Percentiles rank a stretch among this genome's conserved stretches.
Evolutionary conservation across 2,888 invertebrate species (phyloP).

Genomic region (Sericinus montela): DNA sequence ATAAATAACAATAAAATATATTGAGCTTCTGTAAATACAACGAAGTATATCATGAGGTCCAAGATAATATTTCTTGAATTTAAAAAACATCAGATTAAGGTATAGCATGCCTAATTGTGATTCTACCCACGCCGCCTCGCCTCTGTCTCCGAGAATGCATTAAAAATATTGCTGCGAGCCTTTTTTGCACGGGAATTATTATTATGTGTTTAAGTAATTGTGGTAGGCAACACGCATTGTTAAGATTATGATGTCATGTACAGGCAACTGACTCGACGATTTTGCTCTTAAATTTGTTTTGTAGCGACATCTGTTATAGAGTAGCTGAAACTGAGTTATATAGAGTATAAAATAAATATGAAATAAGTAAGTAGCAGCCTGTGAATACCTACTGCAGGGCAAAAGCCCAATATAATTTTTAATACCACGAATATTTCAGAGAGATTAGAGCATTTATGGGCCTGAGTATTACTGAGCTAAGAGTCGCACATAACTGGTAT

Average conservation of each 20-base stretch:
- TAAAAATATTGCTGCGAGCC: constrained; percentile 55
- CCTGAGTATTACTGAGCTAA: too few species aligned
- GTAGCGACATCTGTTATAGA: constrained; percentile 53
- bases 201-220: constrained; percentile 49
- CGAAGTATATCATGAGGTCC: constrained; percentile 15
- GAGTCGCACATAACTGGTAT: too few species aligned
- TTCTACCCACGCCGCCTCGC: constrained; percentile 52
- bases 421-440: too few species aligned
- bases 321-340: constrained; percentile 31
- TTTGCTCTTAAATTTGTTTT: neutral
- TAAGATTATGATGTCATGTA: constrained; percentile 39
- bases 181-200: constrained; percentile 58
- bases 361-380: too few species aligned
- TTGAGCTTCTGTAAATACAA: constrained; percentile 16
- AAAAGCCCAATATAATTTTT: too few species aligned
- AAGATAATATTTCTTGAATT: constrained; percentile 34
- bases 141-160: constrained; percentile 57
- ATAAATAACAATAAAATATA: constrained; percentile 7
- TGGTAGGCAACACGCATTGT: constrained; percentile 32
- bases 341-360: too few species aligned
- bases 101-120: constrained; percentile 50
- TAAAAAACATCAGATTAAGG: constrained; percentile 44
- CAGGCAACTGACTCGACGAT: neutral
- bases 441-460: too few species aligned
- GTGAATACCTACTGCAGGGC: too few species aligned